These are phyloP conservation scores for Erebia ligea DNA, from an alignment of 2,888 invertebrate genomes.

Conservation along the genomic window DNA sequence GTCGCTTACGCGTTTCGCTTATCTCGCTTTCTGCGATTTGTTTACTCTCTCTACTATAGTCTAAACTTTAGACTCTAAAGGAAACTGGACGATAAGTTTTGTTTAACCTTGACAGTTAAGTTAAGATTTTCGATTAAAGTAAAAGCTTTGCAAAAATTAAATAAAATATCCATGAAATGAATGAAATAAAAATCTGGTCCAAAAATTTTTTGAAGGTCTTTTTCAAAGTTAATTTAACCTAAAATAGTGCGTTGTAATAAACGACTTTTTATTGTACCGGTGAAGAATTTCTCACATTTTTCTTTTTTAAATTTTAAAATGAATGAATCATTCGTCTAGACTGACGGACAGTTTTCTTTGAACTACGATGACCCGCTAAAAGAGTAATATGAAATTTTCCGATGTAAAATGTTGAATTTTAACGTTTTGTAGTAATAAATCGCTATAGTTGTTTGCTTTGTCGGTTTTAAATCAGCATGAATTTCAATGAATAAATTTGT, in stretches of 20 bases:
- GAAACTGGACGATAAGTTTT: neutral
- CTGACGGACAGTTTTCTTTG: slow-evolving; percentile 23
- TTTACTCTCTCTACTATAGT: too few relatives aligned
- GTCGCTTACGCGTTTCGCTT: too few relatives aligned
- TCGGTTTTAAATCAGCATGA: slow-evolving; percentile 13
- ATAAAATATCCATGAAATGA: too few relatives aligned
- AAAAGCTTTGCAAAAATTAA: neutral
- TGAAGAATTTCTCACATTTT: slow-evolving; percentile 11
- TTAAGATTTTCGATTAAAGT: neutral
- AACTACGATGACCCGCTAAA: slow-evolving; percentile 19
- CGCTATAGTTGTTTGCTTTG: neutral
- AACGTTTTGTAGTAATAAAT: slow-evolving; percentile 6
- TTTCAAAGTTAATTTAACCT: neutral
- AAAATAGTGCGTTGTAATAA: neutral
- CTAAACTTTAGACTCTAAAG: too few relatives aligned
- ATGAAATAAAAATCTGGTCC: too few relatives aligned
- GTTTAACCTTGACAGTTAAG: neutral
- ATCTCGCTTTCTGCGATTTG: too few relatives aligned
- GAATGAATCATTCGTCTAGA: slow-evolving; percentile 26
- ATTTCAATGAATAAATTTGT: neutral
- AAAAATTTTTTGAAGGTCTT: neutral
- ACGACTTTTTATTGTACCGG: neutral
- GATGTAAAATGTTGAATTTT: slow-evolving; percentile 4
- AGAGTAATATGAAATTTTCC: slow-evolving; percentile 11
- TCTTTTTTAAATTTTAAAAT: slow-evolving; percentile 14